Base-by-base conservation (phyloP, 2,113 vertebrate species). In the Panthera tigris region DNA sequence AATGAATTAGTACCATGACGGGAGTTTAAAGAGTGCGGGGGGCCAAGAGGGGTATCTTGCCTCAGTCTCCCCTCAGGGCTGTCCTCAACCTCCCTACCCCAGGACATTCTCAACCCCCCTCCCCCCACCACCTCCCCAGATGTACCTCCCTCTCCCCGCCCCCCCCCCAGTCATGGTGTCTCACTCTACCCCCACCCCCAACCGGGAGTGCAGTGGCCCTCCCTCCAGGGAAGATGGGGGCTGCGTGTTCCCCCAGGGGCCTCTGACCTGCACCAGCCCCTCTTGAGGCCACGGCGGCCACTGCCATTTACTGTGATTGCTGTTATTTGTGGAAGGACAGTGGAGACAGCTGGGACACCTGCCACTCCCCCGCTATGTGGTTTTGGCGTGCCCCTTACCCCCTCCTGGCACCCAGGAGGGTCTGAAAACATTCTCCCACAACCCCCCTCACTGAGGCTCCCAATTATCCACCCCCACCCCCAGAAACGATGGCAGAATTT, bases 401-500 rank as follows among this genome's bases (percentile, higher is more conserved):
- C n/a, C 27, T 29, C 50, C 33, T 45, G 15, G 52, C 25, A 73
- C 6, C 39, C 48, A 52, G 23, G 16, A 81, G 71, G 50, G 23
- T 55, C 71, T 36, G 66, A 25, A 89, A 57, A 86, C 14, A 27
- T 16, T 78, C 12, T 29, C 31, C 23, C 52, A 4, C 15, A 25
- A 3, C 7, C 13, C 25, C 25, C 21, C 66, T 91, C 31, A 81
- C 66, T 14, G 84, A 71, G 21, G 29, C 31, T 31, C 71, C 91
- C 63, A 10, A 57, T 5, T 1, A 23, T 61, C 18, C 57, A 61
- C 69, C 15, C 31, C 41, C 3, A 1, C 82, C 12, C n/a, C 52
- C 78, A 98, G 98, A 98, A 98, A 93, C 97, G 98, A 0, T 98
- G 98, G 98, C 98, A 98, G 95, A 98, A 97, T 0, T 87, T 98